Evolutionary conservation across 2,888 invertebrate species (phyloP), one percentile per base, ranked within the genome.

Genomic region (Antheraea assamensis): DNA sequence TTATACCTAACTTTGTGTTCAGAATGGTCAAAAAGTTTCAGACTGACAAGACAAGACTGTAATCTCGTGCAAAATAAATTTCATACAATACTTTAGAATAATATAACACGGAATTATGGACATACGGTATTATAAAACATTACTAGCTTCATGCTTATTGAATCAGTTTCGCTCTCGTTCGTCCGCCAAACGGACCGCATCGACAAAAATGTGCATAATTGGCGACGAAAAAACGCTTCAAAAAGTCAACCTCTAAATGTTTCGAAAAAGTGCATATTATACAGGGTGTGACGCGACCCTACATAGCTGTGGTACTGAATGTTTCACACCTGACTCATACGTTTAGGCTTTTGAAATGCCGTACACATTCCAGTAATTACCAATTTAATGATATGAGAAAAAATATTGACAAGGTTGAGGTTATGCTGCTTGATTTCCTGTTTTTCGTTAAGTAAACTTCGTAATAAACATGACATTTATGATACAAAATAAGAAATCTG

Each of bases 121-220:
- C 52, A 52, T 55, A 19, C 15, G 3, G 70, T 58, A 31, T 7
- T 19, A 42, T 30, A 27, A 73, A 70, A 61, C 70, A 70, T 73
- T 70, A 27, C 68, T 35, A 42, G 27, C 71, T 74, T 55, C 35
- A 21, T 24, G 55, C 24, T 10, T 68, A 27, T 27, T 71, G 68
- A 74, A 71, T 74, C 74, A 68, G 74, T 74, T 74, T 74, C 74
- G 71, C 81, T 80, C 82, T 82, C 83, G 87, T 81, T 83, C 83
- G 85, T 78, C 84, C 85, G 86, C 88, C 92, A 93, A 93, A 93
- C 87, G 90, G 79, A 81, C 93, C 92, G 92, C 91, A 83, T 86
- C 86, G 89, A 90, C 92, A 94, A 93, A 94, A 94, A 94, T 94
- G 94, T 93, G 92, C 94, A 94, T 94, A 94, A 94, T 94, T 93